Base-by-base conservation (phyloP, 2,113 vertebrate genomes). In the Sitta europaea region DNA sequence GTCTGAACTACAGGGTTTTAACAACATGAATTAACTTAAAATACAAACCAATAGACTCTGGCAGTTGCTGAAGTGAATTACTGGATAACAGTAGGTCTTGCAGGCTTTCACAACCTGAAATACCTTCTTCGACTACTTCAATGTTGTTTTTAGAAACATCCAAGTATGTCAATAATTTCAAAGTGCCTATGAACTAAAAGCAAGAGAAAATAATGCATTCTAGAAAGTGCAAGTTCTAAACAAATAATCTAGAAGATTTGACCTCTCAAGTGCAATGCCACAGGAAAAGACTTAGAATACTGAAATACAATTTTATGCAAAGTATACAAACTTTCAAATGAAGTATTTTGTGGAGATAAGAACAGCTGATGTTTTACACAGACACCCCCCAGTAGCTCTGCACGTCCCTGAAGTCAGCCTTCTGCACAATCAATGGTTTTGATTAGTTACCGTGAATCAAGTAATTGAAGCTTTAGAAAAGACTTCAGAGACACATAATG, bases 131-230 rank as follows among this genome's bases (percentile, higher is more conserved):
- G 43, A 99, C 97, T 97, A 98, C 98, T 97, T 99, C 99, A 97
- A 99, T 97, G 96, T 98, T 99, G 98, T 99, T 99, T 98, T 99
- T 99, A 78, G 99, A 99, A 97, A 99, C 98, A 80, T 99, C 99
- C 96, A 99, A 97, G 97, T 99, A 99, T 11, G 98, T 97, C 86
- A 99, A 98, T 86, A 99, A 99, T 96, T 99, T 99, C 78, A 99
- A 98, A 92, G 95, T 98, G 86, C 99, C 99, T 55, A 99, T 96
- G 97, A 99, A 99, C 99, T 99, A 72, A 28, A 97, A 92, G 19
- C 48, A 80, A 94, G 67, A 95, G 42, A 88, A 73, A 81, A 96
- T 36, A 81, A 89, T 9, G 6, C 28, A 50, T 87, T 92, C 35
- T 62, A 91, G 53, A 28, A 96, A 57, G 19, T 38, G 22, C 14